Percentiles rank a stretch among this genome's conserved stretches.
Evolutionary conservation across 2,113 vertebrate genomes (phyloP).

Genomic region (Acrocephalus arundinaceus): DNA sequence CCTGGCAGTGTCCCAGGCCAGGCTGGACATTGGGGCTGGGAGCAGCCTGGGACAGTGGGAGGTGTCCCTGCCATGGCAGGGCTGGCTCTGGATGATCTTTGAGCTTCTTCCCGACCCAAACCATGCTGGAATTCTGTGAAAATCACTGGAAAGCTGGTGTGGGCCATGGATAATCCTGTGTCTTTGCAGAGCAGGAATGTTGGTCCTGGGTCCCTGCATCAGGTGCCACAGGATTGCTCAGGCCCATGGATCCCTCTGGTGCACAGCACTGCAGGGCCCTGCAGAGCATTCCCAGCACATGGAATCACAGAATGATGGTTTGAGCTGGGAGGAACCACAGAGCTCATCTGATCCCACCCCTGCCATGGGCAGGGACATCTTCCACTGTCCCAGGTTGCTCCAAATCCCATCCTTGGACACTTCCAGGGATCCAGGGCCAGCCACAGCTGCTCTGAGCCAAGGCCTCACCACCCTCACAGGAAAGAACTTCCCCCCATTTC

Average conservation of each 20-base stretch:
- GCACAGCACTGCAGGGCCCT: background rate
- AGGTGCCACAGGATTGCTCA: background rate
- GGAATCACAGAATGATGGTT: background rate
- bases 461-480: background rate
- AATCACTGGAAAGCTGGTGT: background rate
- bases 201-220: background rate
- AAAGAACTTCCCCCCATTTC: background rate
- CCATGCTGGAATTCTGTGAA: background rate
- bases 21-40: background rate
- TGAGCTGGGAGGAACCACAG: no score
- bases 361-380: background rate
- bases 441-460: background rate
- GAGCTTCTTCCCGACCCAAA: background rate
- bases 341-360: background rate
- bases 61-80: background rate
- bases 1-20: background rate
- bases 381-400: accelerated
- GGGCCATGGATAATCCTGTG: background rate
- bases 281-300: background rate
- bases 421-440: background rate
- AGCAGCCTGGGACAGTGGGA: background rate
- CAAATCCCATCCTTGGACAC: background rate
- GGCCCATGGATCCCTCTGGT: background rate
- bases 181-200: background rate
- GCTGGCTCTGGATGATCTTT: accelerated